Evolutionary conservation across 2,888 invertebrate species (phyloP), one percentile per base, ranked within the genome.

Genomic region (Exocentrus adspersus): DNA sequence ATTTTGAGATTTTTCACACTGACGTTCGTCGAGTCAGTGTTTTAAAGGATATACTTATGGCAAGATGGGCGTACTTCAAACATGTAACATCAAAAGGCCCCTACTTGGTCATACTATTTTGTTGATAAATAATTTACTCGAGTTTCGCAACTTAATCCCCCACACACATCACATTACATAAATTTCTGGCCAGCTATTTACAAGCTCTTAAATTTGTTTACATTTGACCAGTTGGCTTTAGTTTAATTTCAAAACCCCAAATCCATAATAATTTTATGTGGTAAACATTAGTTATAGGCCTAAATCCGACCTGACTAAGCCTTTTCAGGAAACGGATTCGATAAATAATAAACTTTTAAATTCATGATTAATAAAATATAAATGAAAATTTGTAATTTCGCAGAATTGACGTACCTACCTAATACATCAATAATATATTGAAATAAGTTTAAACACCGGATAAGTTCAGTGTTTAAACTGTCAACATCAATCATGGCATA

Each of bases 331-430:
- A 1, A 17, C 12, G 37, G 52, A 52, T 37, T 1, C 20, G 10
- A 19, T 42, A 42, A 53, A 20, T 41, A 53, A 41, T 53, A 53
- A 41, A 41, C 37, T 20, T 21, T 14, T n/a, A n/a, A n/a, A n/a
- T n/a, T n/a, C n/a, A n/a, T n/a, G n/a, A n/a, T n/a, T n/a, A n/a
- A n/a, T n/a, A n/a, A n/a, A n/a, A n/a, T n/a, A n/a, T n/a, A n/a
- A n/a, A n/a, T n/a, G n/a, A n/a, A n/a, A n/a, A n/a, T n/a, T n/a
- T n/a, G n/a, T n/a, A n/a, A n/a, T n/a, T n/a, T n/a, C n/a, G n/a
- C n/a, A n/a, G n/a, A n/a, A n/a, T n/a, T n/a, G n/a, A n/a, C n/a
- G n/a, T n/a, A n/a, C n/a, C n/a, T n/a, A n/a, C n/a, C n/a, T n/a
- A n/a, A n/a, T n/a, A n/a, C n/a, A n/a, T n/a, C n/a, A n/a, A n/a